Base-by-base conservation (phyloP, 2,113 vertebrate genomes). In the Anoura caudifer region DNA sequence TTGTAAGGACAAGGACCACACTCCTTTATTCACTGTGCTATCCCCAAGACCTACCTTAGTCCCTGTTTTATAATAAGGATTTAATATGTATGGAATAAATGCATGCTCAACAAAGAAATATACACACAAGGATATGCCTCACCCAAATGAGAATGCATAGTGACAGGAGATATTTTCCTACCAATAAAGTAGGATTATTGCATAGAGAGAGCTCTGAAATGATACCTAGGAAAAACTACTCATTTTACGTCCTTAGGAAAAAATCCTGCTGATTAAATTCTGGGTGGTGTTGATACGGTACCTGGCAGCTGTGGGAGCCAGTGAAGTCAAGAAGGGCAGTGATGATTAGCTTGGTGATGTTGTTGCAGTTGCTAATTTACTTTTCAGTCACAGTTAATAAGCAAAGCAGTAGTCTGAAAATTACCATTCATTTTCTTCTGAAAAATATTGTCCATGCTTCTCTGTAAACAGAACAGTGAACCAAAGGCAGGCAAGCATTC, bases 311-410 rank as follows among this genome's bases (percentile, higher is more conserved):
- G 33, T 33, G 36, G 59, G 12, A 56, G 20, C 43, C 31, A 7
- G 26, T 56, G 15, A 14, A 26, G 41, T 87, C 84, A 81, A 45
- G 33, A 89, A 45, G 13, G 75, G 28, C 45, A 6, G 15, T 59
- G 69, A 87, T 45, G 38, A 47, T 45, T 33, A 65, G 47, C 63
- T 43, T 1, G 13, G 59, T 4, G 6, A 26, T 24, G 10, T 52
- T 13, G 5, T 11, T 36, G 19, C 28, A 89, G 24, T 33, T 36
- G n/a, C 22, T 87, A 13, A 96, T 87, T 96, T 59, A 54, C 63
- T 90, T 83, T 97, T 41, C n/a, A 81, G 54, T 65, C 79, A 50
- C 82, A 87, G 33, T 86, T 79, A 91, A 92, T 41, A 79, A 79
- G 63, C 70, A 93, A 75, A 89, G 67, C 43, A 73, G 36, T 22